Evolutionary conservation across 2,888 invertebrate genomes (phyloP).

Genomic region (Thyatira batis): DNA sequence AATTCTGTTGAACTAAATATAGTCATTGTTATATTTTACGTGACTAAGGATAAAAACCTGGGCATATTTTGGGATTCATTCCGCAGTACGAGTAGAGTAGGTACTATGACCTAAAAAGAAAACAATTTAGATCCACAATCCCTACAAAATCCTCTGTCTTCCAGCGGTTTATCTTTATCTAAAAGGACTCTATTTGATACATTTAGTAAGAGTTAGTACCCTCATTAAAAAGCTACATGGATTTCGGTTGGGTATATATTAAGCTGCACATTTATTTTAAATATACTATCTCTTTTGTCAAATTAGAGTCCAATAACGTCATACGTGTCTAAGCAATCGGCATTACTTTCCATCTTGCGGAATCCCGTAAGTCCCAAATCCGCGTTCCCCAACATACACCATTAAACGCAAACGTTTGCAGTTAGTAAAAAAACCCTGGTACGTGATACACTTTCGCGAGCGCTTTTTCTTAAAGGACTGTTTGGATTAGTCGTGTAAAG

Average conservation of each 20-base stretch:
- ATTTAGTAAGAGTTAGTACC: slow-evolving; percentile 36
- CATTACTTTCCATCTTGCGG: slow-evolving; percentile 34
- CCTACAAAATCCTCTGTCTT: slow-evolving; percentile 50
- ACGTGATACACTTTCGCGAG: slow-evolving; percentile 45
- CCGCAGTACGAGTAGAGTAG: slow-evolving; percentile 16
- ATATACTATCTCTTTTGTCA: background rate
- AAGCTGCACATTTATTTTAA: background rate
- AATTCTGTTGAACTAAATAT: background rate
- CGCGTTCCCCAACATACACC: slow-evolving; percentile 36
- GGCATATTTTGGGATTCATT: slow-evolving; percentile 6
- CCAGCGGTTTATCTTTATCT: slow-evolving; percentile 55
- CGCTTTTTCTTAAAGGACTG: slow-evolving; percentile 44
- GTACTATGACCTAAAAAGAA: slow-evolving; percentile 31
- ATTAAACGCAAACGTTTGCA: slow-evolving; percentile 49
- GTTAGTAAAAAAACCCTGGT: slow-evolving; percentile 56
- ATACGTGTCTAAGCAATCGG: slow-evolving; percentile 6
- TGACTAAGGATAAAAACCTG: background rate
- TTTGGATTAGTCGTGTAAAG: slow-evolving; percentile 55
- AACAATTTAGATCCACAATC: slow-evolving; percentile 59
- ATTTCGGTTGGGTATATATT: background rate
- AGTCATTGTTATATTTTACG: background rate
- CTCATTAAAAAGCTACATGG: slow-evolving; percentile 7
- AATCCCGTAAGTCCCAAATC: slow-evolving; percentile 32
- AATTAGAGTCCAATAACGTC: slow-evolving; percentile 2
- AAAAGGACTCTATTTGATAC: slow-evolving; percentile 56